These are phyloP conservation scores for Epistrophe eligans DNA, from an alignment of 2,888 invertebrate species.

Conservation along the genomic window DNA sequence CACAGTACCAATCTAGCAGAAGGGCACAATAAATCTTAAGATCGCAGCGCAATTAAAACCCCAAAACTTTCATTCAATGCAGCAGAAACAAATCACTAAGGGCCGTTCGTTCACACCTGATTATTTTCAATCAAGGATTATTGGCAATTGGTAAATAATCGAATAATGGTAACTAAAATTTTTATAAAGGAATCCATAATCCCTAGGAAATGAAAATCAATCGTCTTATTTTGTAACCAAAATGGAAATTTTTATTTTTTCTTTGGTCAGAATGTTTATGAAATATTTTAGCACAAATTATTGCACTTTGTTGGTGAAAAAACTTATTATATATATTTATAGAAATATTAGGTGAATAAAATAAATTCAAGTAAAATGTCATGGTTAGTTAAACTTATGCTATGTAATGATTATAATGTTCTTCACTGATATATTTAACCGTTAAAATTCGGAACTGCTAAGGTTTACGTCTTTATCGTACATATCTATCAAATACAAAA, in stretches of 20 bases:
- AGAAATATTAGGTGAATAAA: background rate
- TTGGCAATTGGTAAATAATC: too few species aligned
- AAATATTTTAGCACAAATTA: slow-evolving; percentile 4
- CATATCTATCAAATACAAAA: background rate
- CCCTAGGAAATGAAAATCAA: background rate
- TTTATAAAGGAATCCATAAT: too few species aligned
- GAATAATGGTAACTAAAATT: too few species aligned
- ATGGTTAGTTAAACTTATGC: slow-evolving; percentile 16
- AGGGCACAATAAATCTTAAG: too few species aligned
- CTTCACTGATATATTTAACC: background rate
- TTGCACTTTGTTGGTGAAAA: slow-evolving; percentile 9
- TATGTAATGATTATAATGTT: background rate
- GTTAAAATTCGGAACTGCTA: background rate
- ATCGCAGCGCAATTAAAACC: too few species aligned
- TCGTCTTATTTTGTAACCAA: slow-evolving; percentile 2
- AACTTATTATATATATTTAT: slow-evolving; percentile 1
- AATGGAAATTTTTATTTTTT: background rate
- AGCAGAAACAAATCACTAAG: too few species aligned
- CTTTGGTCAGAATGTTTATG: slow-evolving; percentile 29
- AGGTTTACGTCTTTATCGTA: background rate
- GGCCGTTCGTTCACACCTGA: too few species aligned
- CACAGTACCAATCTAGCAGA: too few species aligned
- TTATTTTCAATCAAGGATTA: too few species aligned
- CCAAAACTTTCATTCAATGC: too few species aligned
- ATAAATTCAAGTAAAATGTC: background rate